These are phyloP conservation scores for Empis stercorea DNA, from an alignment of 2,888 invertebrate genomes.

Conservation along the genomic window DNA sequence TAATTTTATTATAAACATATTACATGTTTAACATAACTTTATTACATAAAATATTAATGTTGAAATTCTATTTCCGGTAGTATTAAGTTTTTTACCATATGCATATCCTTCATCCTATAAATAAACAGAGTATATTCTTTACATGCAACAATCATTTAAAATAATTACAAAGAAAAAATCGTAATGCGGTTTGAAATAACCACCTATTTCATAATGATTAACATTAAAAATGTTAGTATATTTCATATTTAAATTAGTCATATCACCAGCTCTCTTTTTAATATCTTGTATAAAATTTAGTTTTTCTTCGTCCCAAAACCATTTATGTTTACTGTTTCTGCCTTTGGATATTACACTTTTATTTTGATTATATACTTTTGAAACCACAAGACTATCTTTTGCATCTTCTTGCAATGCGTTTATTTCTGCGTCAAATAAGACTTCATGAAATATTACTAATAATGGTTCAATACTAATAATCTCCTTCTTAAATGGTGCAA, in stretches of 20 bases:
- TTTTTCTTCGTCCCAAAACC: conserved; percentile 83
- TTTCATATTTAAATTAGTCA: conserved; percentile 73
- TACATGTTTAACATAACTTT: too few species aligned
- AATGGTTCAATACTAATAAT: conserved; percentile 66
- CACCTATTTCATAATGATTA: conserved; percentile 97
- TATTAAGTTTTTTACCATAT: not conserved
- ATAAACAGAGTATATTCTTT: not conserved
- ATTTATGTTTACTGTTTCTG: conserved; percentile 94
- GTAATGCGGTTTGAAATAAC: conserved; percentile 97
- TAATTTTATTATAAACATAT: too few species aligned
- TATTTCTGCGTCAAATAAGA: conserved; percentile 81
- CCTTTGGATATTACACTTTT: conserved; percentile 85
- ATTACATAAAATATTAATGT: conserved; percentile 9
- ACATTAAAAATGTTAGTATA: conserved; percentile 96
- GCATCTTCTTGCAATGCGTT: conserved; percentile 71
- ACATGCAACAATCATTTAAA: not conserved
- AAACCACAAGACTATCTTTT: conserved; percentile 75
- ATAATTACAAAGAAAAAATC: conserved; percentile 65
- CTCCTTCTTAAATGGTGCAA: conserved; percentile 72
- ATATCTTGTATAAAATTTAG: conserved; percentile 59
- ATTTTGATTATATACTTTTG: conserved; percentile 92
- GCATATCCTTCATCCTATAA: conserved; percentile 52
- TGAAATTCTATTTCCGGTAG: conserved; percentile 5
- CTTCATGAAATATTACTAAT: conserved; percentile 75
- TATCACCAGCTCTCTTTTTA: conserved; percentile 64